Conservation (phyloP, 2,888 invertebrate genomes). For the Campopleginae sp. region DNA sequence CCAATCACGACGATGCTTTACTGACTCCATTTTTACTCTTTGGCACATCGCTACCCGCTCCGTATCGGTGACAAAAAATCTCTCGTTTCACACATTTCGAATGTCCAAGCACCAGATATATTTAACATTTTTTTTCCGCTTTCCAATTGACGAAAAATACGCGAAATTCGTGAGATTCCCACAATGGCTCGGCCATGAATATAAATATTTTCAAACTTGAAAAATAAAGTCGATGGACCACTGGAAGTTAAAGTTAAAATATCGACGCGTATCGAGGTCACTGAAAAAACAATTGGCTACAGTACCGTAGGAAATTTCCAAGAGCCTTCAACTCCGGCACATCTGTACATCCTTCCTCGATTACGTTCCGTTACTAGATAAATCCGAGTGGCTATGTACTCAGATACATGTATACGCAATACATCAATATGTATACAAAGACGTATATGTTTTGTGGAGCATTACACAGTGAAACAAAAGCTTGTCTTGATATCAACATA, state of each 20-base stretch:
- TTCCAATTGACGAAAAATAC: neutral
- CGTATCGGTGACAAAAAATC: conserved; percentile 13
- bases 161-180: too few species aligned
- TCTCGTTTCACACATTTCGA: neutral
- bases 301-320: neutral
- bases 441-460: conserved; percentile 22
- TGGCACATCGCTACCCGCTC: conserved; percentile 6
- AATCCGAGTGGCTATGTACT: conserved; percentile 30
- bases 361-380: conserved; percentile 37
- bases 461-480: conserved; percentile 63
- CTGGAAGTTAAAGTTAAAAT: too few species aligned
- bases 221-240: too few species aligned
- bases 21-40: conserved; percentile 22
- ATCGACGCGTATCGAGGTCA: neutral
- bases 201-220: neutral
- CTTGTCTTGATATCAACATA: conserved; percentile 28
- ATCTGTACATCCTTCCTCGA: conserved; percentile 50
- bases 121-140: neutral
- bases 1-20: conserved; percentile 25
- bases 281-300: neutral
- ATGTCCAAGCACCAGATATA: neutral
- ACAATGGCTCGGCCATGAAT: neutral
- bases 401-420: conserved; percentile 17
- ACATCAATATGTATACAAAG: neutral
- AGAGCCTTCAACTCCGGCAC: conserved; percentile 29